A percentile compares a stretch with the other conserved stretches of the same genome.
These are phyloP conservation scores for Apamea sordens DNA, from an alignment of 2,888 invertebrate genomes.

Conservation along the genomic window DNA sequence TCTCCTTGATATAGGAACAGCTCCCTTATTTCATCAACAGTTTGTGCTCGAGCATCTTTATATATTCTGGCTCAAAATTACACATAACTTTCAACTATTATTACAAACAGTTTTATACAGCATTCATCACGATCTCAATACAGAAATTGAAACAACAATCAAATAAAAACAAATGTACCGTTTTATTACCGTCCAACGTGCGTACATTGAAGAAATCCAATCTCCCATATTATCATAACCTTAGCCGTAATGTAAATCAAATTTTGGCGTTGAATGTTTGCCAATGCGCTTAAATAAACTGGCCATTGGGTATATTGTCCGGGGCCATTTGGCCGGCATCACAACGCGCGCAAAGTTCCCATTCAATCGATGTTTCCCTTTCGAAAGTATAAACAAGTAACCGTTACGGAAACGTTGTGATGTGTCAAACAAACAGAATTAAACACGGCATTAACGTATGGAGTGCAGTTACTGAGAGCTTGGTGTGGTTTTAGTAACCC, in stretches of 20 bases:
- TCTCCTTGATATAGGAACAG: background rate
- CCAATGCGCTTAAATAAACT: slow-evolving; percentile 76
- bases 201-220: slow-evolving; percentile 55
- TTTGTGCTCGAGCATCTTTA: background rate
- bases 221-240: slow-evolving; percentile 65
- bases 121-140: slow-evolving; percentile 39
- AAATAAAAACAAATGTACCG: slow-evolving; percentile 49
- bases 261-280: slow-evolving; percentile 75
- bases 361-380: slow-evolving; percentile 60
- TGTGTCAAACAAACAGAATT: slow-evolving; percentile 69
- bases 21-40: background rate
- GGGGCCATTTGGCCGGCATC: slow-evolving; percentile 62
- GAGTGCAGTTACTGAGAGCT: slow-evolving; percentile 48
- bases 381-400: slow-evolving; percentile 60
- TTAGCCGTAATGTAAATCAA: slow-evolving; percentile 73
- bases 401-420: slow-evolving; percentile 53
- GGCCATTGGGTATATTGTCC: slow-evolving; percentile 60
- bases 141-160: slow-evolving; percentile 54
- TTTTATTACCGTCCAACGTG: slow-evolving; percentile 44
- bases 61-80: slow-evolving; percentile 1
- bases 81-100: slow-evolving; percentile 38
- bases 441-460: slow-evolving; percentile 57
- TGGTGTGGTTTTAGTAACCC: slow-evolving; percentile 9
- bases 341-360: slow-evolving; percentile 55
- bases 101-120: slow-evolving; percentile 37